Percentiles rank a stretch among this genome's conserved stretches.
phyloP scores from a whole-genome alignment of 2,797 vertebrate genomes.

The Diglossa cyanea region DNA sequence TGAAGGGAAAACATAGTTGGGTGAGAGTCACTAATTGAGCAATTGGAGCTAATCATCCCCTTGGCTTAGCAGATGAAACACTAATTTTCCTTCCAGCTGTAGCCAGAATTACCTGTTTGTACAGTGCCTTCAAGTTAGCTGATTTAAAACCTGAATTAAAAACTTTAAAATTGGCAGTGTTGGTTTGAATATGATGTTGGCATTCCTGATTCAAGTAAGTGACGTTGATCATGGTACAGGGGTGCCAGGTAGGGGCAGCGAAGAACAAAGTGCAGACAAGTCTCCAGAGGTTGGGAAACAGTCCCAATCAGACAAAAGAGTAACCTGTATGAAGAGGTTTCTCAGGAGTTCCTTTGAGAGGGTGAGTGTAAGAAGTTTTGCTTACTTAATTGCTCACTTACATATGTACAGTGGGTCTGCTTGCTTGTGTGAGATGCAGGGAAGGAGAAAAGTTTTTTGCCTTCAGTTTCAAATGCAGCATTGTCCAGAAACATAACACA shows the following conservation, averaged over 20 bases:
- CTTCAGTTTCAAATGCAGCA: neutral
- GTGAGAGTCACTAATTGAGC: neutral
- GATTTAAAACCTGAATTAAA: neutral
- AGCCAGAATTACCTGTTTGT: neutral
- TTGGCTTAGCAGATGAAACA: neutral
- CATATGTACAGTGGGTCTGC: neutral
- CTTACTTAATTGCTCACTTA: neutral
- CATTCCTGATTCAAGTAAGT: neutral
- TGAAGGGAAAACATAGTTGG: neutral
- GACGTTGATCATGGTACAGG: rapidly evolving
- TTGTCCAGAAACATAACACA: neutral
- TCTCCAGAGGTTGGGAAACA: neutral
- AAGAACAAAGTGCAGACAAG: neutral
- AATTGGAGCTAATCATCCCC: neutral
- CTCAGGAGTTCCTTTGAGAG: neutral
- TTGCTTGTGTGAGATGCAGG: neutral
- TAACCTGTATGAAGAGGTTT: neutral
- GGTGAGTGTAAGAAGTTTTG: neutral
- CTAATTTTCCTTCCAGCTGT: neutral
- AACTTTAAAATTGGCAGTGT: neutral
- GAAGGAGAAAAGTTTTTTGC: neutral
- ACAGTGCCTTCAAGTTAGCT: neutral
- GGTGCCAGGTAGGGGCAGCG: neutral
- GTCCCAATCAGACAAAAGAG: neutral
- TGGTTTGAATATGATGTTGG: neutral